Percentiles rank a stretch among this genome's conserved stretches.
These are phyloP conservation scores for Percopsis transmontana DNA, from an alignment of 2,113 vertebrate genomes.

Conservation along the genomic window DNA sequence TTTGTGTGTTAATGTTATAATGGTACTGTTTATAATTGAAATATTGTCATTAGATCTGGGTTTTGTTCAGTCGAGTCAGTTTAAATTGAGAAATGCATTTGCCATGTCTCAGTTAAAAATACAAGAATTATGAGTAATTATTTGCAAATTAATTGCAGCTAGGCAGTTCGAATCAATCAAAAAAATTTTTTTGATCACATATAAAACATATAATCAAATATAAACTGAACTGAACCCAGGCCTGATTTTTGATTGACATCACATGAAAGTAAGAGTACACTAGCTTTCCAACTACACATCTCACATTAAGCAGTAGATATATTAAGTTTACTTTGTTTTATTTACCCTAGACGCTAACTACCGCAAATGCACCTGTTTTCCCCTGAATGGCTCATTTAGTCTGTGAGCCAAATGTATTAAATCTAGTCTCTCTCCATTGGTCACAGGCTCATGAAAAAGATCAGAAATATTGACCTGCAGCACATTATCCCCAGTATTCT, in stretches of 20 bases:
- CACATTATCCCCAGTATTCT: too few relatives aligned
- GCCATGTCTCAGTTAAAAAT: not conserved
- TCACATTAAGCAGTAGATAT: not conserved
- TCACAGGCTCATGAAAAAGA: too few relatives aligned
- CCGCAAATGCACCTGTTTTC: not conserved
- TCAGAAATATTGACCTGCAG: too few relatives aligned
- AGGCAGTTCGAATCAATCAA: not conserved
- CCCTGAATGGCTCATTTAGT: too few relatives aligned
- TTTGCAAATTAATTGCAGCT: not conserved
- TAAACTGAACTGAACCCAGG: conserved; percentile 28
- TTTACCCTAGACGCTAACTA: not conserved
- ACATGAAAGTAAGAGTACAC: not conserved
- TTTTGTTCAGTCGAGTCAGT: conserved; percentile 15
- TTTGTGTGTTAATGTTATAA: not conserved
- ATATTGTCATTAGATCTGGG: not conserved
- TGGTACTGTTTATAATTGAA: not conserved
- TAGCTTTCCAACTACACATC: not conserved
- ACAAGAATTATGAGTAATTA: not conserved
- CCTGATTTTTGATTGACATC: conserved; percentile 1
- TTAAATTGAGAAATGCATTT: not conserved
- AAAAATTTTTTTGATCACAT: too few relatives aligned
- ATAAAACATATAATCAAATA: conserved; percentile 2
- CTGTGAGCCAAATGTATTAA: too few relatives aligned
- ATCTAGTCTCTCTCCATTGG: too few relatives aligned
- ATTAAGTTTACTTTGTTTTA: not conserved